phyloP scores from a whole-genome alignment of 2,888 invertebrate species.

The Pedicia rivosa region DNA sequence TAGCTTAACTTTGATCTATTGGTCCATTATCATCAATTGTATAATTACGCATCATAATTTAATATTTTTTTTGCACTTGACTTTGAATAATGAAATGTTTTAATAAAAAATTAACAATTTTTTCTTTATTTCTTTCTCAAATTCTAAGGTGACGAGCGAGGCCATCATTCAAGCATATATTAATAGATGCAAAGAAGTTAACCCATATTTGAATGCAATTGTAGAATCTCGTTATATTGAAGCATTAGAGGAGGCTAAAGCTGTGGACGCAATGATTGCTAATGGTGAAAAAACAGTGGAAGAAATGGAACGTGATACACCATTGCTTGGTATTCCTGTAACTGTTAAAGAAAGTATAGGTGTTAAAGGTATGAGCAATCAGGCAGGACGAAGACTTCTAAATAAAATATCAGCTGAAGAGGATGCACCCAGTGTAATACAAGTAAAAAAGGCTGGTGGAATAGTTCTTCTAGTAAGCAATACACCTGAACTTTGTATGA shows the following conservation, averaged over 20 bases:
- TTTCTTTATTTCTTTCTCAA: conserved; percentile 8
- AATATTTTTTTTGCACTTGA: too few species aligned
- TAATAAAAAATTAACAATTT: too few species aligned
- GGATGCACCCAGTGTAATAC: conserved; percentile 57
- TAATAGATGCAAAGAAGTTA: conserved; percentile 57
- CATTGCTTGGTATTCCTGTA: conserved; percentile 68
- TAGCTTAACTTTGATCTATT: too few species aligned
- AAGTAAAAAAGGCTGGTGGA: conserved; percentile 60
- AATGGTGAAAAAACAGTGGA: conserved; percentile 38
- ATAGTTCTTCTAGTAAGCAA: conserved; percentile 78
- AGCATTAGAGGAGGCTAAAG: conserved; percentile 58
- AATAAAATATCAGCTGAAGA: conserved; percentile 43
- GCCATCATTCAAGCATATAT: conserved; percentile 57
- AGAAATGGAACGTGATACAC: conserved; percentile 48
- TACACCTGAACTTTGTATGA: conserved; percentile 79
- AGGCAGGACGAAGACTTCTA: conserved; percentile 47
- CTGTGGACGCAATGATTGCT: conserved; percentile 50
- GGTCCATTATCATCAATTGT: too few species aligned
- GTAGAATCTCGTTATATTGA: conserved; percentile 61
- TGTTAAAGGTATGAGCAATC: conserved; percentile 62
- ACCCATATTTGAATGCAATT: conserved; percentile 63
- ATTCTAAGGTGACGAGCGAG: conserved; percentile 49
- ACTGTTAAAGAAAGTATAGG: conserved; percentile 72
- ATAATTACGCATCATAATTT: too few species aligned
- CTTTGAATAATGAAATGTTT: too few species aligned